Evolutionary conservation across 1,140 invertebrate species (phyloP).

Genomic region (Odontomachus brunneus): DNA sequence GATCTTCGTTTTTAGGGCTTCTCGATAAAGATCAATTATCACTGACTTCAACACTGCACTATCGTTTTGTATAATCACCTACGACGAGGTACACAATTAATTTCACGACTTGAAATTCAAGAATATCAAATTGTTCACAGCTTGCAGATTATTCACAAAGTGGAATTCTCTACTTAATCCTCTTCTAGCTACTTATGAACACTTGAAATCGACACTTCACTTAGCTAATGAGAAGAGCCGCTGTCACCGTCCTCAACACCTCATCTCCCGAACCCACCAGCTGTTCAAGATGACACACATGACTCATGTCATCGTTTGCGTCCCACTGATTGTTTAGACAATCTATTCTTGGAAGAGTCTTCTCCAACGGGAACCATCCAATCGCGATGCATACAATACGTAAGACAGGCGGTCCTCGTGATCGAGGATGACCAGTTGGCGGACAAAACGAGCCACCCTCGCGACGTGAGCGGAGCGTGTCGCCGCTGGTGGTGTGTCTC

Average conservation of each 20-base stretch:
- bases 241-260: constrained; percentile 21
- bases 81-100: neutral
- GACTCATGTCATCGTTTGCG: neutral
- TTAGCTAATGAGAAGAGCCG: neutral
- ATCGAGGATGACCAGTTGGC: constrained; percentile 39
- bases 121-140: constrained; percentile 16
- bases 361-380: neutral
- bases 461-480: constrained; percentile 70
- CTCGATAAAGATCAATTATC: neutral
- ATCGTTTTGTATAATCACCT: neutral
- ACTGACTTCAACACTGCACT: neutral
- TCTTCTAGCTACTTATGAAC: neutral
- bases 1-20: neutral
- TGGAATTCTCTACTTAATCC: neutral
- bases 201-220: constrained; percentile 31
- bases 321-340: neutral
- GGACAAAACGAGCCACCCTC: constrained; percentile 63
- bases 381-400: constrained; percentile 3
- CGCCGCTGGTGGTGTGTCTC: constrained; percentile 78
- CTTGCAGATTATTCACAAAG: neutral
- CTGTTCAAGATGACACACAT: neutral
- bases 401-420: constrained; percentile 9
- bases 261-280: neutral
- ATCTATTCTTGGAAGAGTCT: neutral
- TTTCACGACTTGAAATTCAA: neutral